Evolutionary conservation across 2,888 invertebrate species (phyloP).

Genomic region (Drosophila nr. medialis): DNA sequence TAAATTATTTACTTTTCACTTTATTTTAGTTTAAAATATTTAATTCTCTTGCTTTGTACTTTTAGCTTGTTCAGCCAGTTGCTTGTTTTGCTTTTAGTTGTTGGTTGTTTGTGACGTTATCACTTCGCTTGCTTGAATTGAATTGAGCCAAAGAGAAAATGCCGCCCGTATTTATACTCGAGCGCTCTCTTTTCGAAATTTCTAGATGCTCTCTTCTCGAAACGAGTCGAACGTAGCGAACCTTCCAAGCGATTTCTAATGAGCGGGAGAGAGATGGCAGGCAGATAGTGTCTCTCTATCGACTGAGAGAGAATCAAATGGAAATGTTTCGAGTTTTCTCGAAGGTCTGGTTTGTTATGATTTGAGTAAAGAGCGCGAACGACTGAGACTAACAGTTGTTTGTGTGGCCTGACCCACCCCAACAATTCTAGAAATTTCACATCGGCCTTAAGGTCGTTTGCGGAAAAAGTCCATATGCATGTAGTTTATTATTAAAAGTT

Average conservation of each 20-base stretch:
- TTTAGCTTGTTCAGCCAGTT: conserved; percentile 57
- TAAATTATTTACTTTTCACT: conserved; percentile 7
- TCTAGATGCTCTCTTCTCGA: conserved; percentile 56
- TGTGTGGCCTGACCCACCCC: conserved; percentile 3
- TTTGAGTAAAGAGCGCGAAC: no score
- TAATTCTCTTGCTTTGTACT: conserved; percentile 5
- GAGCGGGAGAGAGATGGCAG: conserved; percentile 17
- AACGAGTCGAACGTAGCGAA: conserved; percentile 20
- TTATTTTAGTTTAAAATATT: conserved; percentile 2
- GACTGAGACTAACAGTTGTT: neutral
- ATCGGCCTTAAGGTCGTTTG: neutral
- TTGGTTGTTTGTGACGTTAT: conserved; percentile 39
- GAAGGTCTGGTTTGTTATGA: conserved; percentile 10
- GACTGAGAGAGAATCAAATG: neutral
- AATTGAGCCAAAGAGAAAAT: conserved; percentile 52
- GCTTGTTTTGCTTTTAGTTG: conserved; percentile 34
- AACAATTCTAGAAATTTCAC: conserved; percentile 32
- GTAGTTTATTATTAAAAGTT: neutral
- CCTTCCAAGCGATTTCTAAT: conserved; percentile 4
- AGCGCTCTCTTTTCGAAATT: conserved; percentile 49
- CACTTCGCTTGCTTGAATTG: conserved; percentile 63
- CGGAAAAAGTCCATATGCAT: neutral
- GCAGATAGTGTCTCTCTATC: neutral
- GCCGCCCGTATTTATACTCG: conserved; percentile 61
- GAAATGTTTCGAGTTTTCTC: conserved; percentile 28